phyloP scores from a whole-genome alignment of 2,797 vertebrate species.

The Microcaecilia unicolor region DNA sequence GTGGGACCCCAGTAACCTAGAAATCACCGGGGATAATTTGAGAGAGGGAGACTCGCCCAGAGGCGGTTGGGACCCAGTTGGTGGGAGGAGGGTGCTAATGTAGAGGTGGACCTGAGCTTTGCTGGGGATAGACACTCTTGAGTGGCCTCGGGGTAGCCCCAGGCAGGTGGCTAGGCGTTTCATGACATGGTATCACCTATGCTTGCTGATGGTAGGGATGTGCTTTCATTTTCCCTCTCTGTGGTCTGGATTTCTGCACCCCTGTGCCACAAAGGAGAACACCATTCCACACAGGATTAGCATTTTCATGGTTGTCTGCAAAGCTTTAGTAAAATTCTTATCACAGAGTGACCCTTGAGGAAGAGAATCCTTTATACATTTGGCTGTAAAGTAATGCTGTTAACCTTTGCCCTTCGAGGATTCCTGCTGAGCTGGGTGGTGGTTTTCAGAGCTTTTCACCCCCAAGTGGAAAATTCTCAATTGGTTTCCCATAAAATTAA shows the following conservation, averaged over 20 bases:
- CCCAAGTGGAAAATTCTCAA: slow-evolving; percentile 16
- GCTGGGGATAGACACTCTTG: no score
- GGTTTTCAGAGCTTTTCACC: slow-evolving; percentile 7
- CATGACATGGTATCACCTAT: no score
- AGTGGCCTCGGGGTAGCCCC: no score
- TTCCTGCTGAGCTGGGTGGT: slow-evolving; percentile 6
- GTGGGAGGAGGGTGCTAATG: no score
- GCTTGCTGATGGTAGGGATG: no score
- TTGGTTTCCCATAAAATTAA: slow-evolving; percentile 22
- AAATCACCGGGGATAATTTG: no score
- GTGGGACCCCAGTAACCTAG: no score
- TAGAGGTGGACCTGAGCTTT: no score
- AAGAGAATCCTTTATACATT: slow-evolving; percentile 8
- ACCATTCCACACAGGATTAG: slow-evolving; percentile 19
- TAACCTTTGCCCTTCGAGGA: slow-evolving; percentile 13
- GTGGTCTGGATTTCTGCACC: neutral
- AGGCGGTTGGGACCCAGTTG: no score
- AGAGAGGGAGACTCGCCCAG: no score
- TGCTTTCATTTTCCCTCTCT: no score
- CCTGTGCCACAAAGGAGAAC: slow-evolving; percentile 9
- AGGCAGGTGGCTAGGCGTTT: no score
- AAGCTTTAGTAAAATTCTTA: slow-evolving; percentile 18
- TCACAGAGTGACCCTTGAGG: slow-evolving; percentile 14
- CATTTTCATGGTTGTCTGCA: slow-evolving; percentile 16
- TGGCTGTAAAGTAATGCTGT: slow-evolving; percentile 10